These are phyloP conservation scores for Apodemia mormo DNA, from an alignment of 2,888 invertebrate species.

Conservation along the genomic window DNA sequence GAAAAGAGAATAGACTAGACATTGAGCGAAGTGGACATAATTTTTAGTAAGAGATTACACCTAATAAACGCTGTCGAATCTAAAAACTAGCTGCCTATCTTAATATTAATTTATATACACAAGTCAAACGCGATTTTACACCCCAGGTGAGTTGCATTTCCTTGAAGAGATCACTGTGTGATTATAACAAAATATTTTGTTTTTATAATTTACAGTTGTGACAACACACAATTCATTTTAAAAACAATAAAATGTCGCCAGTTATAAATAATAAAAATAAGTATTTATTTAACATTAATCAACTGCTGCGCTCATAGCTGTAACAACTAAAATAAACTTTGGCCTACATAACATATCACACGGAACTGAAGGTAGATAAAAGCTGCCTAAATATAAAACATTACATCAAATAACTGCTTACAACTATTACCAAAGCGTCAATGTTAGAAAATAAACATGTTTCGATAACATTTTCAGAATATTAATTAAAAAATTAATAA, in stretches of 20 bases:
- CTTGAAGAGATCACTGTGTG: conserved; percentile 6
- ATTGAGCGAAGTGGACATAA: conserved; percentile 50
- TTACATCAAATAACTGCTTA: conserved; percentile 2
- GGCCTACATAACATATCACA: conserved; percentile 62
- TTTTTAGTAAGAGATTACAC: conserved; percentile 31
- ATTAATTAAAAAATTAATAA: conserved; percentile 23
- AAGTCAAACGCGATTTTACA: conserved; percentile 3
- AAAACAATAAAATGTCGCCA: conserved; percentile 16
- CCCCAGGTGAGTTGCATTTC: not conserved
- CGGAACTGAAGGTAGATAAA: conserved; percentile 29
- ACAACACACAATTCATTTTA: not conserved
- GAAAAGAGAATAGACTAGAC: conserved; percentile 56
- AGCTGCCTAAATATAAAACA: not conserved
- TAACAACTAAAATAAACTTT: conserved; percentile 70
- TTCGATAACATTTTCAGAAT: not conserved
- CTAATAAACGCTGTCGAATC: conserved; percentile 39
- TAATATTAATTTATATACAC: conserved; percentile 30
- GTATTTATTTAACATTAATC: conserved; percentile 13
- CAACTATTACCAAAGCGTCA: not conserved
- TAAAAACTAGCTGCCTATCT: conserved; percentile 33
- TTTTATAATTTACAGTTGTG: conserved; percentile 14
- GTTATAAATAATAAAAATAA: conserved; percentile 10
- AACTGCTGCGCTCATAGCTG: conserved; percentile 49
- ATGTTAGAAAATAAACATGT: conserved; percentile 10
- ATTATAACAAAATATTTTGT: not conserved